These are phyloP conservation scores for Zaprionus ornatus DNA, from an alignment of 1,140 invertebrate genomes.

Conservation along the genomic window DNA sequence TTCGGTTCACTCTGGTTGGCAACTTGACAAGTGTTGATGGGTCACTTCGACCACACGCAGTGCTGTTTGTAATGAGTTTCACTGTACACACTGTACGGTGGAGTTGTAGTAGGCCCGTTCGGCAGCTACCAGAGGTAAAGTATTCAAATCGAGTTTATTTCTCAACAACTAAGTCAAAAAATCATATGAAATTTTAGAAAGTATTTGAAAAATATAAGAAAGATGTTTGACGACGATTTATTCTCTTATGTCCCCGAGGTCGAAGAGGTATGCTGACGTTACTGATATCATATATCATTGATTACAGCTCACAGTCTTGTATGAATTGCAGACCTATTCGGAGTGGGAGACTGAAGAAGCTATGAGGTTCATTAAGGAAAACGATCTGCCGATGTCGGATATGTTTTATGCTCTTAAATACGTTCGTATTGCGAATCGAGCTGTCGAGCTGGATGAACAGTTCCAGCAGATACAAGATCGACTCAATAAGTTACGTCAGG, in stretches of 20 bases:
- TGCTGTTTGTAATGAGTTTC: not conserved
- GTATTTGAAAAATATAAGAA: not conserved
- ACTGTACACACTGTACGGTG: not conserved
- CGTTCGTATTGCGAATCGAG: conserved; percentile 41
- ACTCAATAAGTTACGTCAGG: conserved; percentile 19
- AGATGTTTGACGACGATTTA: conserved; percentile 16
- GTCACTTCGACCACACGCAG: conserved; percentile 22
- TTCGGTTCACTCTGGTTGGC: conserved; percentile 31
- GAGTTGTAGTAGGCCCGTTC: conserved; percentile 2
- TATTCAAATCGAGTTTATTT: not conserved
- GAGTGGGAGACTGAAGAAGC: conserved; percentile 44
- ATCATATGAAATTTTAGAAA: conserved; percentile 3
- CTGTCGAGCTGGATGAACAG: conserved; percentile 4
- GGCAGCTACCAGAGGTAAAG: not conserved
- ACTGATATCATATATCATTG: too few species aligned
- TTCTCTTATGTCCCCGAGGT: conserved; percentile 24
- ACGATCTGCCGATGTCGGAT: conserved; percentile 57
- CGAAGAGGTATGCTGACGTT: conserved; percentile 26
- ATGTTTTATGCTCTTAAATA: conserved; percentile 52
- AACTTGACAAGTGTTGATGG: conserved; percentile 25
- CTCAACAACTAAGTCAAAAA: not conserved
- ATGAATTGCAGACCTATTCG: conserved; percentile 32
- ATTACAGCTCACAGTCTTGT: too few species aligned
- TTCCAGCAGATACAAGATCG: conserved; percentile 11
- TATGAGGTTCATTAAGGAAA: conserved; percentile 43